Percentiles rank a stretch among this genome's conserved stretches.
Conservation (phyloP, 2,888 invertebrate species). For the Vanessa cardui region DNA sequence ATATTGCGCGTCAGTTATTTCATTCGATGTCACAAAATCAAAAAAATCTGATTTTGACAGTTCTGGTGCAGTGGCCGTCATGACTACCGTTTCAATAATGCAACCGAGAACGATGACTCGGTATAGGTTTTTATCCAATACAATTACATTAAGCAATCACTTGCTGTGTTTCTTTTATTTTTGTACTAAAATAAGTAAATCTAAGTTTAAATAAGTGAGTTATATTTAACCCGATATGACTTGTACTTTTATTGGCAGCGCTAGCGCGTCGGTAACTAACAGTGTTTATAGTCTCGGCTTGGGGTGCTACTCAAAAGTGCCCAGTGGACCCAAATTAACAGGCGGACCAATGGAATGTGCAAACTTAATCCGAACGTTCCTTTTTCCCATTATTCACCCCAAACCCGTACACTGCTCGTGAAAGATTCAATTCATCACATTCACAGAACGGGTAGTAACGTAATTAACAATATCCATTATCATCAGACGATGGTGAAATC, state of each 20-base stretch:
- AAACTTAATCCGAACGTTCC: slow-evolving; percentile 79
- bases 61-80: slow-evolving; percentile 93
- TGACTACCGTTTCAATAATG: slow-evolving; percentile 86
- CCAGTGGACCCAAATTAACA: slow-evolving; percentile 60
- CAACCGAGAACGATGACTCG: slow-evolving; percentile 72
- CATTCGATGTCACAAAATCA: slow-evolving; percentile 93
- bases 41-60: slow-evolving; percentile 94
- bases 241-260: slow-evolving; percentile 82
- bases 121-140: slow-evolving; percentile 54
- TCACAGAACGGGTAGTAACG: slow-evolving; percentile 45
- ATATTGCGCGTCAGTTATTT: slow-evolving; percentile 87
- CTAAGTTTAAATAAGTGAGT: slow-evolving; percentile 73
- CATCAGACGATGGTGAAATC: slow-evolving; percentile 5
- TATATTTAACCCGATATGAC: slow-evolving; percentile 74
- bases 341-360: slow-evolving; percentile 80
- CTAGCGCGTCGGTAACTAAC: slow-evolving; percentile 80
- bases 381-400: slow-evolving; percentile 81
- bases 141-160: slow-evolving; percentile 55
- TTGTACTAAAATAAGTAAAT: slow-evolving; percentile 79
- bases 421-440: slow-evolving; percentile 59
- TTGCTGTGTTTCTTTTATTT: slow-evolving; percentile 51
- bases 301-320: slow-evolving; percentile 68
- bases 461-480: slow-evolving; percentile 42
- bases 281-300: slow-evolving; percentile 61
- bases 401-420: slow-evolving; percentile 57